phyloP scores from a whole-genome alignment of 2,888 invertebrate species.

The Abscondita cerata region DNA sequence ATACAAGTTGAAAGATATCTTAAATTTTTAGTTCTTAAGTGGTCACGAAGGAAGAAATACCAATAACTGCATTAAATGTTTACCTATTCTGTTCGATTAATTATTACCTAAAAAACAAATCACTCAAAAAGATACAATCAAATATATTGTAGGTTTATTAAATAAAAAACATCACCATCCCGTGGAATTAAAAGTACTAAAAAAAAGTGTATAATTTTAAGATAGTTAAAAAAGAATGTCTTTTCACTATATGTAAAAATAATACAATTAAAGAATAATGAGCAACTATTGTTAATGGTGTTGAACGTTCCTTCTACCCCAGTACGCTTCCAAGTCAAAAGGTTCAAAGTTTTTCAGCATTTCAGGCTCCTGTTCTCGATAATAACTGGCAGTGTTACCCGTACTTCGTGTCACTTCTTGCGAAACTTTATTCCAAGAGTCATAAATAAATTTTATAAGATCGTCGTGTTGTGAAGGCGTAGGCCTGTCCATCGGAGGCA shows the following conservation, averaged over 20 bases:
- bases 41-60: no score
- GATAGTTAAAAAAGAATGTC: no score
- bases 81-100: no score
- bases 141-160: no score
- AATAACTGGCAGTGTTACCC: constrained; percentile 66
- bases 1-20: no score
- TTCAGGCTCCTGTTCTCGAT: constrained; percentile 66
- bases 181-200: no score
- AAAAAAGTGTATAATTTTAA: no score
- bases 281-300: constrained; percentile 57
- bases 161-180: no score
- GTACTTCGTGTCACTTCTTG: constrained; percentile 49
- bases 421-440: constrained; percentile 75
- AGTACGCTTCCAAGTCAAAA: constrained; percentile 79
- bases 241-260: not conserved
- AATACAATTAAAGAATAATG: not conserved
- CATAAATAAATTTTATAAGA: constrained; percentile 79
- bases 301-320: constrained; percentile 74
- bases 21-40: no score
- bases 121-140: no score
- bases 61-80: no score
- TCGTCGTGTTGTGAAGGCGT: constrained; percentile 71
- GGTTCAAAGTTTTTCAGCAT: constrained; percentile 75
- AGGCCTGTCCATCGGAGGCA: constrained; percentile 42
- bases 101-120: no score